Conservation (phyloP, 2,888 invertebrate genomes). For the Strigamia transsilvanica region DNA sequence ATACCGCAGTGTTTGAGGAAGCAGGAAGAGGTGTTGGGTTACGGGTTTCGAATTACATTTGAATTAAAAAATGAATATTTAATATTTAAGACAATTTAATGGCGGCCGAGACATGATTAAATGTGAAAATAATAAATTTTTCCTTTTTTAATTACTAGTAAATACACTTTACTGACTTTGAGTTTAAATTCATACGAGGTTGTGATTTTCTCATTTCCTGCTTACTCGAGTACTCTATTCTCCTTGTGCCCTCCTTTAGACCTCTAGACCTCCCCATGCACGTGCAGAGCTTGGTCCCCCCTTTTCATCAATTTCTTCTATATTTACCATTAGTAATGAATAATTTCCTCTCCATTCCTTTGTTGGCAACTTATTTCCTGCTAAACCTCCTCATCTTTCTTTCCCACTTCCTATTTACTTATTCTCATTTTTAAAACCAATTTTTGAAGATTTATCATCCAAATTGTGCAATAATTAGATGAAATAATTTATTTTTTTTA, state of each 20-base stretch:
- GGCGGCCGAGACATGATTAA: too few species aligned
- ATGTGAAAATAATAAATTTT: too few species aligned
- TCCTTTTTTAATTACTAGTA: not conserved
- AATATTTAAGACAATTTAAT: too few species aligned
- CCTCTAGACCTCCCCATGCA: not conserved
- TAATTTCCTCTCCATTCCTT: not conserved
- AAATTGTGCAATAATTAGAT: too few species aligned
- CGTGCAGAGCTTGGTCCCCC: not conserved
- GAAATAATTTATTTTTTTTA: too few species aligned
- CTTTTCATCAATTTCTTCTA: not conserved
- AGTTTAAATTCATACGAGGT: not conserved
- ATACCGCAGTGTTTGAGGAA: not conserved
- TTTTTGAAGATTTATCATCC: not conserved
- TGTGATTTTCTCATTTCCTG: slow-evolving; percentile 24
- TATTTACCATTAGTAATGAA: not conserved
- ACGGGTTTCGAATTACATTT: not conserved
- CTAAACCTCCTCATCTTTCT: not conserved
- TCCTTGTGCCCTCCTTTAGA: not conserved
- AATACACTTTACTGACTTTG: not conserved
- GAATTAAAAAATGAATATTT: too few species aligned
- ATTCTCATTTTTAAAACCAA: not conserved
- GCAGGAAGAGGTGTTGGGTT: not conserved
- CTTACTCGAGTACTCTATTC: slow-evolving; percentile 12
- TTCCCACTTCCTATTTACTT: not conserved
- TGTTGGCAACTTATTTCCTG: not conserved